Percentiles rank a stretch among this genome's conserved stretches.
Evolutionary conservation across 2,113 vertebrate genomes (phyloP).

Genomic region (Dasyprocta punctata): DNA sequence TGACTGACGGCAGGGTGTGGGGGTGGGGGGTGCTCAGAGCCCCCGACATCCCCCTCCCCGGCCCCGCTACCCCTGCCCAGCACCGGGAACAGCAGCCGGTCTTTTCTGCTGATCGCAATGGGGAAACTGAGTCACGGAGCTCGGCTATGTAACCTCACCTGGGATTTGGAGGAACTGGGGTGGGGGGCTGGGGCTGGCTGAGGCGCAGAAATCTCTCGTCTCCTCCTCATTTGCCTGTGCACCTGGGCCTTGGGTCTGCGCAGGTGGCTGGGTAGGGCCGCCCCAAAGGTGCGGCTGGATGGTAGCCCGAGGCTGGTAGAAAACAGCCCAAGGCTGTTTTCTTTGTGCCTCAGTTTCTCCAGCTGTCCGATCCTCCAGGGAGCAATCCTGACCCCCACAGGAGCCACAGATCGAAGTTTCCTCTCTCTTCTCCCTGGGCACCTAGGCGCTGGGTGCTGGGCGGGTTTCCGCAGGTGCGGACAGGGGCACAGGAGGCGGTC

Average conservation of each 20-base stretch:
- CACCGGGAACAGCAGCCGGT: not conserved
- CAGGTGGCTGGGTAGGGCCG: not conserved
- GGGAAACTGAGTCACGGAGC: not conserved
- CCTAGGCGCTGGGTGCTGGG: not conserved
- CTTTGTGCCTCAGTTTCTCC: not conserved
- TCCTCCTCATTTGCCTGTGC: not conserved
- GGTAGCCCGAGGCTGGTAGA: rapidly evolving
- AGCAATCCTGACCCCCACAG: not conserved
- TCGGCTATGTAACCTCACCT: rapidly evolving
- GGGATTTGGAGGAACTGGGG: not conserved
- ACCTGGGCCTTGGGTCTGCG: not conserved
- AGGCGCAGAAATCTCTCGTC: not conserved
- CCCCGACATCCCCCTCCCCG: not conserved
- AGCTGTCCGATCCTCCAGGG: not conserved
- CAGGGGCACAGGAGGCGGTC: not conserved
- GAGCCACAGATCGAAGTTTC: rapidly evolving
- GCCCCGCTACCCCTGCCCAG: not conserved
- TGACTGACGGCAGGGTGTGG: conserved; percentile 82
- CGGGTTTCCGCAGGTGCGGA: not conserved
- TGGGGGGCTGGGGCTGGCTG: not conserved
- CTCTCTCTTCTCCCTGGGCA: not conserved
- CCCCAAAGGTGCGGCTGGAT: not conserved
- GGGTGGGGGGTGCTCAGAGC: not conserved
- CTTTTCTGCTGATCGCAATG: rapidly evolving
- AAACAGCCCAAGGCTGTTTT: rapidly evolving